These are phyloP conservation scores for Stomorhina lunata DNA, from an alignment of 2,888 invertebrate species.

Conservation along the genomic window DNA sequence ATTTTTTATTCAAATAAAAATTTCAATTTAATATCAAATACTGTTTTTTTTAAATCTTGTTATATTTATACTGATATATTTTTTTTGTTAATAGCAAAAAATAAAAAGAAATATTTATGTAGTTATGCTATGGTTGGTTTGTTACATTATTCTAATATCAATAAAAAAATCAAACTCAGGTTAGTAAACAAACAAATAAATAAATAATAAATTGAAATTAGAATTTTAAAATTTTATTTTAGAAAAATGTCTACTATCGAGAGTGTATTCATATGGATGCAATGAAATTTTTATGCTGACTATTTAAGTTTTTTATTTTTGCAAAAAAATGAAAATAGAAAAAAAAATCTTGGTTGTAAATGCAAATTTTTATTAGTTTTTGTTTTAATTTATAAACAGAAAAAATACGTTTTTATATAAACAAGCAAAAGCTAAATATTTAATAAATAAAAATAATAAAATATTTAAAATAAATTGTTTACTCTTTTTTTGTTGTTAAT, in stretches of 20 bases:
- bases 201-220: conserved; percentile 39
- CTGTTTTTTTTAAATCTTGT: conserved; percentile 20
- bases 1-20: conserved; percentile 21
- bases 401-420: background rate
- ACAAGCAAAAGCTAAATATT: conserved; percentile 29
- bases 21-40: conserved; percentile 22
- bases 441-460: background rate
- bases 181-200: conserved; percentile 10
- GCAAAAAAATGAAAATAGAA: conserved; percentile 3
- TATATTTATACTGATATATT: background rate
- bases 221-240: conserved; percentile 51
- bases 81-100: conserved; percentile 18
- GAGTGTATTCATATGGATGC: conserved; percentile 17
- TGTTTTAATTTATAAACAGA: background rate
- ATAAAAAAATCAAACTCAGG: conserved; percentile 13
- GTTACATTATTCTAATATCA: background rate
- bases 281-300: conserved; percentile 48
- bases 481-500: background rate
- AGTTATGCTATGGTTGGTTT: conserved; percentile 26
- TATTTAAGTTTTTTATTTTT: conserved; percentile 27
- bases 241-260: conserved; percentile 20
- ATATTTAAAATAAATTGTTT: background rate
- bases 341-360: conserved; percentile 24
- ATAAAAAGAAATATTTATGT: background rate
- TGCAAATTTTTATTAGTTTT: conserved; percentile 15